phyloP scores from a whole-genome alignment of 2,888 invertebrate genomes.

The Polymixis flavicincta region DNA sequence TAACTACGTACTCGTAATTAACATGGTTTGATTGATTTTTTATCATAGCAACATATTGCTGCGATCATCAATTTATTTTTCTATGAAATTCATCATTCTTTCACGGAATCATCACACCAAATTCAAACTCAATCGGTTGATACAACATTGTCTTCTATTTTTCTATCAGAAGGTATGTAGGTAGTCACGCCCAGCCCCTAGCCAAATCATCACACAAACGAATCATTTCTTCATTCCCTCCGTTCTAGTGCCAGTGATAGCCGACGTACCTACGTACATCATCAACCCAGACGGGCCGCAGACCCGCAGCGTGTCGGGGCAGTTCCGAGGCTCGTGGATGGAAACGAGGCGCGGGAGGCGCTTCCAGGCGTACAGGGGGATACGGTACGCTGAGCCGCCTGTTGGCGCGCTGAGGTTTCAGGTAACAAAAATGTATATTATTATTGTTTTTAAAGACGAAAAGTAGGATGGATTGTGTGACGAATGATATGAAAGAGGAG shows the following conservation, averaged over 20 bases:
- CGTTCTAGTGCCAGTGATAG: conserved; percentile 17
- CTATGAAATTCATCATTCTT: neutral
- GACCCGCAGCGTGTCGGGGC: conserved; percentile 74
- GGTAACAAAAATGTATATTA: conserved; percentile 61
- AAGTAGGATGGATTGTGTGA: too few relatives aligned
- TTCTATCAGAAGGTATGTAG: neutral
- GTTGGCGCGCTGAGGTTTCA: conserved; percentile 82
- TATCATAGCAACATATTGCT: too few relatives aligned
- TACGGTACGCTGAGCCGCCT: conserved; percentile 85
- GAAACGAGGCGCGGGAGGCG: conserved; percentile 79
- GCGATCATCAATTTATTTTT: neutral
- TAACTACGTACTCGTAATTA: too few relatives aligned
- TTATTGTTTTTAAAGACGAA: neutral
- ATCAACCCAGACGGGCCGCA: conserved; percentile 39
- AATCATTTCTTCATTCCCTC: neutral
- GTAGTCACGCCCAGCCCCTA: neutral
- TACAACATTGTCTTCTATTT: neutral
- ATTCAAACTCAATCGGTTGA: neutral
- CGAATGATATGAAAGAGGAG: too few relatives aligned
- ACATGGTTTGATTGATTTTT: neutral
- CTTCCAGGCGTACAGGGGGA: conserved; percentile 86
- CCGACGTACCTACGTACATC: conserved; percentile 13
- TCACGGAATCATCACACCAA: neutral
- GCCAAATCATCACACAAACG: too few relatives aligned
- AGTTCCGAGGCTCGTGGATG: conserved; percentile 81